Conservation (phyloP, 2,888 invertebrate species). For the Callimorpha dominula region DNA sequence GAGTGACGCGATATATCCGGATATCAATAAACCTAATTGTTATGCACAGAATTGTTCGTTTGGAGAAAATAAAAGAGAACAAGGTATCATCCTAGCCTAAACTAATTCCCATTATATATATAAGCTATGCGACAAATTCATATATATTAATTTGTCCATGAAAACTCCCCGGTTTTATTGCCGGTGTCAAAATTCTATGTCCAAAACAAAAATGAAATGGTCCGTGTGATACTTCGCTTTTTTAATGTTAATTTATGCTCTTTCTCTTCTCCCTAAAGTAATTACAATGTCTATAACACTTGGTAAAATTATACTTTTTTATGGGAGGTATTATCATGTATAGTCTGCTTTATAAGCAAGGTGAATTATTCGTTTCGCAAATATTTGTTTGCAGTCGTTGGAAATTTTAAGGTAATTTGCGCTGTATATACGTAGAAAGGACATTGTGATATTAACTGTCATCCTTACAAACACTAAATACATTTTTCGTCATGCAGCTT, state of each 20-base stretch:
- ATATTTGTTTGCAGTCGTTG: constrained; percentile 4
- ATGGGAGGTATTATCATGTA: constrained; percentile 25
- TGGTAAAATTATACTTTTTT: constrained; percentile 41
- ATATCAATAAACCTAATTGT: background rate
- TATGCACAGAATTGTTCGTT: background rate
- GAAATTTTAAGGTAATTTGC: background rate
- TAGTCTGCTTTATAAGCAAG: constrained; percentile 17
- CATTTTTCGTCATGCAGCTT: background rate
- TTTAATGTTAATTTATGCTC: constrained; percentile 66
- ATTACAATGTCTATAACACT: constrained; percentile 47
- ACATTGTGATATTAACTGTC: background rate
- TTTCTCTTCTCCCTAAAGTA: constrained; percentile 47
- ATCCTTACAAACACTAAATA: background rate
- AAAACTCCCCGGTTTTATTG: constrained; percentile 72
- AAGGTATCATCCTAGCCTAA: background rate
- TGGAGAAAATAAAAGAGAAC: background rate
- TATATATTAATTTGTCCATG: constrained; percentile 72
- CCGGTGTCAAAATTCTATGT: constrained; percentile 67
- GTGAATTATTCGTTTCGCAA: background rate
- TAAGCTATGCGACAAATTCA: constrained; percentile 60
- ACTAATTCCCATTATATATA: constrained; percentile 2
- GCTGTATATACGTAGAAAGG: background rate
- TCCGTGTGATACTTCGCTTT: constrained; percentile 63
- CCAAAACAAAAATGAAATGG: constrained; percentile 73
- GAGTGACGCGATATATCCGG: background rate